These are phyloP conservation scores for Ephialtes manifestator DNA, from an alignment of 2,888 invertebrate species.

Conservation along the genomic window DNA sequence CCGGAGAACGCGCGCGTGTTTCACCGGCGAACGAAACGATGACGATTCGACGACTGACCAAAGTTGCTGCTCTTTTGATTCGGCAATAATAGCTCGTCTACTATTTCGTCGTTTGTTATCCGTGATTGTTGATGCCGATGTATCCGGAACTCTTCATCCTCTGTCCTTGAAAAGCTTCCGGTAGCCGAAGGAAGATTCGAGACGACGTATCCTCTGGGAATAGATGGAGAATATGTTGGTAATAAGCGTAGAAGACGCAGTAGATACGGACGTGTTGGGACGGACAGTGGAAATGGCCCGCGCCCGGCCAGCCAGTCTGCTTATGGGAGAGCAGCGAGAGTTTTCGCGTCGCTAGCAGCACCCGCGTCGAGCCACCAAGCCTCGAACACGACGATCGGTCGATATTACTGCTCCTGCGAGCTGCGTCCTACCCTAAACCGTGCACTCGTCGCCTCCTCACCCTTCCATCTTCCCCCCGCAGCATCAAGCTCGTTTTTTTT, in stretches of 20 bases:
- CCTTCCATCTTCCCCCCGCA: slow-evolving; percentile 52
- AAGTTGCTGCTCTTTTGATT: not conserved
- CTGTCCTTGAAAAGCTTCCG: not conserved
- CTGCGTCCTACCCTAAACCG: slow-evolving; percentile 78
- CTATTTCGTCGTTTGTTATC: not conserved
- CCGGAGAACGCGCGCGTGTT: slow-evolving; percentile 47
- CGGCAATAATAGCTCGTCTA: not conserved
- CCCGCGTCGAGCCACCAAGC: slow-evolving; percentile 41
- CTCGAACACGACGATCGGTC: slow-evolving; percentile 79
- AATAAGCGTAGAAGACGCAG: slow-evolving; percentile 33
- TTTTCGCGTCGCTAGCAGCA: slow-evolving; percentile 48
- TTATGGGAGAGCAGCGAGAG: slow-evolving; percentile 71
- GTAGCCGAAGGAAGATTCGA: not conserved
- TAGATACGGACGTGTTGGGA: slow-evolving; percentile 65
- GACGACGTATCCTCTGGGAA: not conserved
- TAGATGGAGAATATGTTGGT: not conserved
- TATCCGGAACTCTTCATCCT: not conserved
- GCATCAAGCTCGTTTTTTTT: slow-evolving; percentile 59
- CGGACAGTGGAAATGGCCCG: slow-evolving; percentile 72
- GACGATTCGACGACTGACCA: slow-evolving; percentile 30
- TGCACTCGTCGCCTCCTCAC: slow-evolving; percentile 69
- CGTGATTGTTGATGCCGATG: not conserved
- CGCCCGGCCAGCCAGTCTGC: slow-evolving; percentile 75
- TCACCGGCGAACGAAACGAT: slow-evolving; percentile 24
- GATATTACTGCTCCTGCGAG: slow-evolving; percentile 85